Evolutionary conservation across 2,113 vertebrate genomes (phyloP).

Genomic region (Dissostichus mawsoni): DNA sequence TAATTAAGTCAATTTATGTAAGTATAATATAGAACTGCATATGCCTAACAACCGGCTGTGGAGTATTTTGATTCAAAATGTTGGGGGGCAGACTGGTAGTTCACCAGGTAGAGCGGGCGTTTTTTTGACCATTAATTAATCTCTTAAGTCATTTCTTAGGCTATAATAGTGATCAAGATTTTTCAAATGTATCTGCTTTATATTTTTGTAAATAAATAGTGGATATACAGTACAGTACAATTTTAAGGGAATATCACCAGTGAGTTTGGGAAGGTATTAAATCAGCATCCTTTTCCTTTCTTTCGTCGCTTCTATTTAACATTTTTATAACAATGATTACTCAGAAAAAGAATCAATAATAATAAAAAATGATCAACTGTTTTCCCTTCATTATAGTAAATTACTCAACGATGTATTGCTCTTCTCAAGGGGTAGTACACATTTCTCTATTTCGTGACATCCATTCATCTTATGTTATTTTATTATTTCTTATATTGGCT

Average conservation of each 20-base stretch:
- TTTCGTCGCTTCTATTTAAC: neutral
- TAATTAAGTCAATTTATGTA: constrained; percentile 33
- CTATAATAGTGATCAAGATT: no score
- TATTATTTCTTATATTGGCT: neutral
- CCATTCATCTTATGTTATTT: neutral
- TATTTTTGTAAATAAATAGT: neutral
- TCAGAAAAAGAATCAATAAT: neutral
- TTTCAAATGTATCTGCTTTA: neutral
- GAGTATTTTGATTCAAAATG: constrained; percentile 26
- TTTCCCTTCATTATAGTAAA: no score
- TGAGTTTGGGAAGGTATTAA: neutral
- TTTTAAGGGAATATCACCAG: neutral
- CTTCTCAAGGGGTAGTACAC: neutral
- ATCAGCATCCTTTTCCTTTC: neutral
- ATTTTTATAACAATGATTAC: neutral
- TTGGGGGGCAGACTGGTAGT: no score
- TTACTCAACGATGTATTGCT: neutral
- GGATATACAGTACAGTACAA: neutral
- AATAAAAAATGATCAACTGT: neutral
- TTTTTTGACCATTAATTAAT: no score
- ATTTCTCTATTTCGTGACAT: neutral
- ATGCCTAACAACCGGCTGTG: constrained; percentile 33
- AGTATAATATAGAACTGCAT: constrained; percentile 29
- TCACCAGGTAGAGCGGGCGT: no score
- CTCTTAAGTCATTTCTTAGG: no score